Evolutionary conservation across 2,888 invertebrate genomes (phyloP).

Genomic region (Liodrosophila aerea): DNA sequence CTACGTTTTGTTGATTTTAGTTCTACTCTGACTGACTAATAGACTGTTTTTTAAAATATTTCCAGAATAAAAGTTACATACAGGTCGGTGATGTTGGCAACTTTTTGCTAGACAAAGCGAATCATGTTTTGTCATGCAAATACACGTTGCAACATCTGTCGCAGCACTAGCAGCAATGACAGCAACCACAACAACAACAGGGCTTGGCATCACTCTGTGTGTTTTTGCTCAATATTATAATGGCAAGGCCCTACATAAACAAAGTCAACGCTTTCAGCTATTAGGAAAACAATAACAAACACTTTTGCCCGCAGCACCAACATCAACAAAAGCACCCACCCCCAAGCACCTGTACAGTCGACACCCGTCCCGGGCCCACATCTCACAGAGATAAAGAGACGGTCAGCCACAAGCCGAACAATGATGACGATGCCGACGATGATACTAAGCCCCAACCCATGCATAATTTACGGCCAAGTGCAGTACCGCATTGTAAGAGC

Average conservation of each 20-base stretch:
- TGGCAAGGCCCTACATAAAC: constrained; percentile 46
- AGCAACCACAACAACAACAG: constrained; percentile 6
- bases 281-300: constrained; percentile 68
- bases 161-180: constrained; percentile 3
- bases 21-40: too few species aligned
- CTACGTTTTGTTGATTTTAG: too few species aligned
- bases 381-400: constrained; percentile 36
- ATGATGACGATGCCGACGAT: constrained; percentile 36
- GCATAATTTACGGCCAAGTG: constrained; percentile 68
- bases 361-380: not conserved
- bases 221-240: constrained; percentile 42
- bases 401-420: constrained; percentile 50
- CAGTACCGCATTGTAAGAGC: constrained; percentile 17
- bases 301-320: constrained; percentile 37
- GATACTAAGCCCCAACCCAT: constrained; percentile 42
- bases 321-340: constrained; percentile 25
- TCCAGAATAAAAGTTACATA: too few species aligned
- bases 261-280: constrained; percentile 66
- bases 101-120: not conserved
- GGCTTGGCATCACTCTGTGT: constrained; percentile 11
- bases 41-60: too few species aligned
- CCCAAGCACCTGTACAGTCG: constrained; percentile 5
- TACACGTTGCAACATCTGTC: constrained; percentile 29
- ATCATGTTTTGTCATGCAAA: constrained; percentile 56
- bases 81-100: not conserved